Percentiles rank a stretch among this genome's conserved stretches.
phyloP scores from a whole-genome alignment of 2,797 vertebrate species.

The Coregonus ussuriensis region DNA sequence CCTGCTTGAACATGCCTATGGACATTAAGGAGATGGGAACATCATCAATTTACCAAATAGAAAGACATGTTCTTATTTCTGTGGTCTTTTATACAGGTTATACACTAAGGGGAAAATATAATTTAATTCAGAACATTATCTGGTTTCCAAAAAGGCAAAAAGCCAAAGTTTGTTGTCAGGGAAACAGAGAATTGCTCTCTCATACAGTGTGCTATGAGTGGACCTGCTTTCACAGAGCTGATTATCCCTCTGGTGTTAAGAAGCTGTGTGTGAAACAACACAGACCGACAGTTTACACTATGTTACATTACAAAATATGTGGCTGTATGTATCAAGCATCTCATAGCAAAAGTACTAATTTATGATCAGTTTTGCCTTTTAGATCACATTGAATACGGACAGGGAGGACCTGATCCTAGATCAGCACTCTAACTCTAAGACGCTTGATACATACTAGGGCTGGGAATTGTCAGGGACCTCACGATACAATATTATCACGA shows the following conservation, averaged over 20 bases:
- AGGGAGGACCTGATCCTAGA: neutral
- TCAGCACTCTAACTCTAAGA: neutral
- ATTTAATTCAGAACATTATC: neutral
- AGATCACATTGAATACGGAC: neutral
- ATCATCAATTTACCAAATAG: neutral
- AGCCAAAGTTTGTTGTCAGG: neutral
- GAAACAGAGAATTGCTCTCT: neutral
- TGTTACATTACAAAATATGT: neutral
- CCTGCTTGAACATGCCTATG: constrained; percentile 93
- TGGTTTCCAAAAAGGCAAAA: neutral
- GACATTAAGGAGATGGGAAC: neutral
- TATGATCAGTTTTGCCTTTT: neutral
- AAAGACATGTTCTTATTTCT: neutral
- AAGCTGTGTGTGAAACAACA: neutral
- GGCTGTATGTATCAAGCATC: neutral
- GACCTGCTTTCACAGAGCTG: neutral
- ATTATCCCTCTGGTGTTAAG: neutral
- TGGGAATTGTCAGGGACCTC: too few species aligned
- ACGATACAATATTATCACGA: too few species aligned
- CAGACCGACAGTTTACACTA: neutral
- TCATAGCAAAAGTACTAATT: neutral
- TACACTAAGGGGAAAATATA: neutral
- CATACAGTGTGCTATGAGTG: neutral
- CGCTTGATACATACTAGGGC: neutral
- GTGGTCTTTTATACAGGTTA: neutral